Evolutionary conservation across 1,140 invertebrate genomes (phyloP), one percentile per base, ranked within the genome.

Genomic region (Dolichoris vasculosae): DNA sequence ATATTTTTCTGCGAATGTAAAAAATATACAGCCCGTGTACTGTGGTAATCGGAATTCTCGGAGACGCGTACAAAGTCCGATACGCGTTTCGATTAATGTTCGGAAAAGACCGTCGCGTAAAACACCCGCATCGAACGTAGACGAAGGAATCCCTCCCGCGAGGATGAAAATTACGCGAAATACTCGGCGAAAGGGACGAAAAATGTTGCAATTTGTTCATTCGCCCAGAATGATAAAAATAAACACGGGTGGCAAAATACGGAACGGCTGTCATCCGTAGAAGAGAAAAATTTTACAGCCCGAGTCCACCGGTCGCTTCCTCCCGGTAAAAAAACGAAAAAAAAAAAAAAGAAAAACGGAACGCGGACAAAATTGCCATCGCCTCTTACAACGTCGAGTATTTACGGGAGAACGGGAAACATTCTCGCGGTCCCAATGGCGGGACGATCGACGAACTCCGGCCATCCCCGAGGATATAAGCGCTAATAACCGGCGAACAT

Each of bases 401-500:
- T 59, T 59, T 59, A 51, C 20, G 46, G 71, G 17, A 40, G 13
- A 38, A 67, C 26, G 67, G 67, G 15, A 73, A 82, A 82, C 30
- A 82, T 82, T 51, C 73, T 59, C 55, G 55, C 3, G 20, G 55
- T 76, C 69, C 23, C 38, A 30, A 17, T 30, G 17, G n/a, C 35
- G 59, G 15, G 77, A 73, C 77, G 48, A 85, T 85, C 81, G 83
- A 81, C 83, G 51, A 63, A 86, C 83, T 83, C 82, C 80, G 71
- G 20, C 55, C 26, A 51, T 89, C 87, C 87, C 89, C 85, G 11
- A 46, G 89, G 89, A 82, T 85, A n/a, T n/a, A n/a, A 86, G 43
- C 67, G 86, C 88, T 90, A 90, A 90, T 89, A 90, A 90, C 83
- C 87, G 86, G 85, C 86, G 87, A 88, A 90, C 89, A 89, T 86